These are phyloP conservation scores for Bubo scandiacus DNA, from an alignment of 2,113 vertebrate species.

Conservation along the genomic window DNA sequence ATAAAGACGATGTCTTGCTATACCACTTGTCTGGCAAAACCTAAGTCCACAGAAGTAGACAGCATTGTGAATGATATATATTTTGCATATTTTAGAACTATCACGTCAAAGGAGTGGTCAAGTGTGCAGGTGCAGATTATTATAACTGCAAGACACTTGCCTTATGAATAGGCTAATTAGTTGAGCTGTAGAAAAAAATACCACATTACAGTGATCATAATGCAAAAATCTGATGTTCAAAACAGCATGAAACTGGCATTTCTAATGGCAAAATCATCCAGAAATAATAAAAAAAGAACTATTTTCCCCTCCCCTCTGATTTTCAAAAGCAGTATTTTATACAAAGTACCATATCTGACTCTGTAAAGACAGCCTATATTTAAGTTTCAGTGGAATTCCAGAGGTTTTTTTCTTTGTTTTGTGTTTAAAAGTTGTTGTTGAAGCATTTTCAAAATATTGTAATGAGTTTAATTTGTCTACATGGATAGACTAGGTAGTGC, in stretches of 20 bases:
- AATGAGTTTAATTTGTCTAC: constrained; percentile 63
- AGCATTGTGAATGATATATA: not conserved
- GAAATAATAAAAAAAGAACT: not conserved
- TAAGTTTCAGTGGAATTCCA: not conserved
- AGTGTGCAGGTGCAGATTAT: constrained; percentile 38
- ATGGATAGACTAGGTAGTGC: not conserved
- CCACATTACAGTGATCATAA: not conserved
- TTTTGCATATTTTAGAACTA: not conserved
- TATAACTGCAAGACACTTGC: not conserved
- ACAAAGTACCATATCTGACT: not conserved
- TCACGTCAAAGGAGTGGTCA: not conserved
- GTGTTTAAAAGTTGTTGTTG: constrained; percentile 25
- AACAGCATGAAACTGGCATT: not conserved
- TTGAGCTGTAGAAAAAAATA: not conserved
- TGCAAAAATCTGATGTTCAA: constrained; percentile 18
- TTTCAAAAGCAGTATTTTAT: not conserved
- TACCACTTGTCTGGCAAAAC: not conserved
- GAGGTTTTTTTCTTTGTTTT: not conserved
- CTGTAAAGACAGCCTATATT: not conserved
- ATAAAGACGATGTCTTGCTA: not conserved
- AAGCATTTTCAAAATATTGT: constrained; percentile 49
- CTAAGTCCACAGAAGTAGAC: not conserved
- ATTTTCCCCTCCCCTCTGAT: not conserved
- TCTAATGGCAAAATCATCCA: not conserved
- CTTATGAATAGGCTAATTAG: constrained; percentile 28